Conservation (phyloP, 1,140 invertebrate genomes). For the Zaprionus nigranus region DNA sequence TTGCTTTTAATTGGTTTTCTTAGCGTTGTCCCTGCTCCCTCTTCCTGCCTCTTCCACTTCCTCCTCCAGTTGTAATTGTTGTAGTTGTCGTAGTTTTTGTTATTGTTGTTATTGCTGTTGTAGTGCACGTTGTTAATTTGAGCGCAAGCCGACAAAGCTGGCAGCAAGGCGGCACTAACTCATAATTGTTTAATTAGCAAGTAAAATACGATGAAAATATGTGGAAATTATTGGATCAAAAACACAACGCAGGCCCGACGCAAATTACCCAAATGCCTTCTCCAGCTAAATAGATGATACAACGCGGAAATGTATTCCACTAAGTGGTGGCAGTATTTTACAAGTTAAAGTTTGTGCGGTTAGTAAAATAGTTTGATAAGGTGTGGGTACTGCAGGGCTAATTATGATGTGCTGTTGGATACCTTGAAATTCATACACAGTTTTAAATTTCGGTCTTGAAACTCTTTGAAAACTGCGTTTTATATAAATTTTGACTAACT, state of each 20-base stretch:
- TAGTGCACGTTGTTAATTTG: slow-evolving; percentile 57
- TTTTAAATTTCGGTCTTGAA: not conserved
- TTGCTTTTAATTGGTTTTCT: slow-evolving; percentile 81
- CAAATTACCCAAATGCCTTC: slow-evolving; percentile 21
- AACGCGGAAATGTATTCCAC: not conserved
- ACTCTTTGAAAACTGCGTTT: no score
- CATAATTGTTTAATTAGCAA: slow-evolving; percentile 81
- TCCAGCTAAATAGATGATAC: slow-evolving; percentile 1
- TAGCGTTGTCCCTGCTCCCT: slow-evolving; percentile 17
- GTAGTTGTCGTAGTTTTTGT: slow-evolving; percentile 20
- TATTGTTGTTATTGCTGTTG: not conserved
- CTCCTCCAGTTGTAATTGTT: slow-evolving; percentile 4
- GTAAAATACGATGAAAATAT: slow-evolving; percentile 76
- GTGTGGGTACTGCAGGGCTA: not conserved
- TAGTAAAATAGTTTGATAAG: not conserved
- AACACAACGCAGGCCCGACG: not conserved
- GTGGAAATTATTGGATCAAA: slow-evolving; percentile 70
- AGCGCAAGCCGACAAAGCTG: slow-evolving; percentile 34
- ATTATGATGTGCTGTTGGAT: not conserved
- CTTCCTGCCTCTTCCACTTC: not conserved
- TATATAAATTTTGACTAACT: no score
- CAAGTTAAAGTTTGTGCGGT: no score
- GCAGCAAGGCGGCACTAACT: slow-evolving; percentile 58
- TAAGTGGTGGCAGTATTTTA: not conserved
- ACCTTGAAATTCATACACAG: not conserved